Percentiles rank a stretch among this genome's conserved stretches.
Evolutionary conservation across 2,113 vertebrate genomes (phyloP).

Genomic region (Neogobius melanostomus): DNA sequence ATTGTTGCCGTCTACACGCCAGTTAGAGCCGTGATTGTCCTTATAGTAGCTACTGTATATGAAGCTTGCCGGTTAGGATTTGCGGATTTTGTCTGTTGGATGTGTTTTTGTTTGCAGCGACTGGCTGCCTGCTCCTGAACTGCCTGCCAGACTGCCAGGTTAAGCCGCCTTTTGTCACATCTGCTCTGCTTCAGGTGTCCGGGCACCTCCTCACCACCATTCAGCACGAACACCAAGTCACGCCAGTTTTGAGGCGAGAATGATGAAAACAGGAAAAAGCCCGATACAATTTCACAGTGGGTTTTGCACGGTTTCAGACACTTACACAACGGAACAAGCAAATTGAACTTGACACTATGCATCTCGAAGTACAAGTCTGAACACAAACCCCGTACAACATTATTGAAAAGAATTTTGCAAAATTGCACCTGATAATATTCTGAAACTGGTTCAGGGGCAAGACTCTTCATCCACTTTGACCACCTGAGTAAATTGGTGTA

Average conservation of each 20-base stretch:
- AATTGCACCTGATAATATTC: no score
- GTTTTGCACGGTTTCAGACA: neutral
- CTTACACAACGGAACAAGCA: neutral
- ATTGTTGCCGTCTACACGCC: slow-evolving; percentile 1
- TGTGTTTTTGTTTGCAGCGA: slow-evolving; percentile 48
- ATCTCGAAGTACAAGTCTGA: neutral
- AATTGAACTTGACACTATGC: neutral
- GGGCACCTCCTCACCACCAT: slow-evolving; percentile 25
- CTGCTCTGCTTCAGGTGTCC: slow-evolving; percentile 42
- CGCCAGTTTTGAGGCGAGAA: slow-evolving; percentile 21
- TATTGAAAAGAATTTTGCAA: no score
- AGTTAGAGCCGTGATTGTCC: slow-evolving; percentile 7
- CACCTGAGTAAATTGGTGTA: no score
- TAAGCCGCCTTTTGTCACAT: slow-evolving; percentile 50
- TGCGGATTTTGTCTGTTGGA: slow-evolving; percentile 40
- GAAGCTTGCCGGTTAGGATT: slow-evolving; percentile 37
- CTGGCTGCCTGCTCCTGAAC: slow-evolving; percentile 30
- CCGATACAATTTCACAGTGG: neutral
- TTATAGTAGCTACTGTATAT: slow-evolving; percentile 13
- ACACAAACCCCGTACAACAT: neutral
- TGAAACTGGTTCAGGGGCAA: no score
- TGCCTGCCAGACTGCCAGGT: slow-evolving; percentile 39
- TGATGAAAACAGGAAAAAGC: neutral
- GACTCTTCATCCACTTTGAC: no score
- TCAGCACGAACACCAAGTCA: slow-evolving; percentile 1